These are phyloP conservation scores for Girardinus metallicus DNA, from an alignment of 2,797 vertebrate genomes.

Conservation along the genomic window DNA sequence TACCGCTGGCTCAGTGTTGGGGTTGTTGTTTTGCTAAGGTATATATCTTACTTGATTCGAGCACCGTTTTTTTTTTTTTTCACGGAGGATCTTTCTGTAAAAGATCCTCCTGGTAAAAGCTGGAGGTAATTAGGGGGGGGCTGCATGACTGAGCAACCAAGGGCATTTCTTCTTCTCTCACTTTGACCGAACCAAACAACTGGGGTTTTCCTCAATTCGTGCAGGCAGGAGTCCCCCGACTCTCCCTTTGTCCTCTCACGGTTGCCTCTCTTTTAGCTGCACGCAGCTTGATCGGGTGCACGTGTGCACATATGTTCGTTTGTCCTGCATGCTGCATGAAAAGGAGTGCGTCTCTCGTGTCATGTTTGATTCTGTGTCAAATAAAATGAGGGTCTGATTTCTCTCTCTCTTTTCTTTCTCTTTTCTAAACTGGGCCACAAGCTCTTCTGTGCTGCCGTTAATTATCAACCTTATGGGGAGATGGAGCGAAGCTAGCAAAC, in stretches of 20 bases:
- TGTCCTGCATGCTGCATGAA: constrained; percentile 19
- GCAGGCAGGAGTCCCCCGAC: constrained; percentile 70
- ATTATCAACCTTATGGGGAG: constrained; percentile 74
- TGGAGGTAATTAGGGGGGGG: constrained; percentile 74
- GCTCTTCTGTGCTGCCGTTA: constrained; percentile 71
- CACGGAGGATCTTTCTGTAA: constrained; percentile 34
- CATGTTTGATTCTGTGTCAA: constrained; percentile 61
- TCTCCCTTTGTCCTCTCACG: constrained; percentile 34
- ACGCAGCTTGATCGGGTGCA: constrained; percentile 1
- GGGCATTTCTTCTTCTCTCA: constrained; percentile 72
- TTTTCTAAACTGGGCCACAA: constrained; percentile 75
- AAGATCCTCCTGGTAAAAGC: constrained; percentile 72
- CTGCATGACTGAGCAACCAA: constrained; percentile 77
- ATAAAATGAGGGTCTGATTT: constrained; percentile 71
- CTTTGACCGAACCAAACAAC: constrained; percentile 66
- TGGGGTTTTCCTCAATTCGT: constrained; percentile 75
- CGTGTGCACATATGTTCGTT: constrained; percentile 5
- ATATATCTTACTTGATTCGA: constrained; percentile 67
- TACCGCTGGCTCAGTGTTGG: constrained; percentile 58
- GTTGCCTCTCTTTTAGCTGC: constrained; percentile 16
- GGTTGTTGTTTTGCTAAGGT: constrained; percentile 70
- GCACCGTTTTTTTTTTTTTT: constrained; percentile 34
- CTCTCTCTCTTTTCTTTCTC: constrained; percentile 26
- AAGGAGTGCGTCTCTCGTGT: constrained; percentile 44
- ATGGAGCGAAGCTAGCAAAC: constrained; percentile 40